A percentile compares a stretch with the other conserved stretches of the same genome.
phyloP scores from a whole-genome alignment of 2,113 vertebrate species.

The Larimichthys crocea region DNA sequence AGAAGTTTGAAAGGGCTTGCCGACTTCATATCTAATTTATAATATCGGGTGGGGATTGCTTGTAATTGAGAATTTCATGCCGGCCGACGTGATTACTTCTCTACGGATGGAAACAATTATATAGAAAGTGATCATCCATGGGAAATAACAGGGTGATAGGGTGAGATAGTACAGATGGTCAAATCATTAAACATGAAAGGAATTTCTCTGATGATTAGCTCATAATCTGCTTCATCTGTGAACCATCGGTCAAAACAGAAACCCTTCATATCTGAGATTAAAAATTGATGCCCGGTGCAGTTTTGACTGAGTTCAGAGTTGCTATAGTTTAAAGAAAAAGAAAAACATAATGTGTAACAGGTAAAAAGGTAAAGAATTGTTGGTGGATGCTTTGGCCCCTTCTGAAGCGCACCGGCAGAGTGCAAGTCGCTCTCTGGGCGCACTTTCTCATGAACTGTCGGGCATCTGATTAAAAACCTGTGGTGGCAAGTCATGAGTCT shows the following conservation, averaged over 20 bases:
- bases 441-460: slow-evolving; percentile 7
- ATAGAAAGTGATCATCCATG: neutral
- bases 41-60: neutral
- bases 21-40: neutral
- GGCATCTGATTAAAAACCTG: slow-evolving; percentile 41
- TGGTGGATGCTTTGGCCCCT: slow-evolving; percentile 38
- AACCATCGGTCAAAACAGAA: slow-evolving; percentile 10
- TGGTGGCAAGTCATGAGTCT: slow-evolving; percentile 44
- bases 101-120: neutral
- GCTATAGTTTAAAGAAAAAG: slow-evolving; percentile 40
- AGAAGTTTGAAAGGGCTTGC: neutral
- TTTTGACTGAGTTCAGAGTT: slow-evolving; percentile 68
- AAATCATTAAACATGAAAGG: slow-evolving; percentile 29
- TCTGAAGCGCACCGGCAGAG: slow-evolving; percentile 53
- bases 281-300: slow-evolving; percentile 30
- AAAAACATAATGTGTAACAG: slow-evolving; percentile 24
- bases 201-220: slow-evolving; percentile 35
- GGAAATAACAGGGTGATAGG: neutral
- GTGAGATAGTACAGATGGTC: neutral
- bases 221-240: slow-evolving; percentile 10
- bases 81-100: neutral
- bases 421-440: slow-evolving; percentile 73
- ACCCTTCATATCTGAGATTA: neutral
- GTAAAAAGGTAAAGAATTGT: slow-evolving; percentile 46
- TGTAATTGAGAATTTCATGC: slow-evolving; percentile 19